Evolutionary conservation across 2,113 vertebrate genomes (phyloP), one percentile per base, ranked within the genome.

Genomic region (Oreotrochilus melanogaster): DNA sequence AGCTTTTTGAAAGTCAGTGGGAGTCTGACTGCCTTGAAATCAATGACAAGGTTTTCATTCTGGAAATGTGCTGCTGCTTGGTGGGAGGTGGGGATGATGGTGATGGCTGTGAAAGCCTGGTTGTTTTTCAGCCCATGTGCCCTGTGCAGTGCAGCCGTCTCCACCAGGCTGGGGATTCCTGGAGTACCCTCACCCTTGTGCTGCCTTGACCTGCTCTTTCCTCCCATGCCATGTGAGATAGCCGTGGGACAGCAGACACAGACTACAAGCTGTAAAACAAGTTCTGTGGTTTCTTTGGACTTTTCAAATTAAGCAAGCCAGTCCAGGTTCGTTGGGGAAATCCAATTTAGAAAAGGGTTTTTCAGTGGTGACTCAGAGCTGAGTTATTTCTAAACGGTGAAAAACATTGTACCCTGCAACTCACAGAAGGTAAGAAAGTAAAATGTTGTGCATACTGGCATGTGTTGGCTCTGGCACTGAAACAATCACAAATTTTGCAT

Each of bases 321-420:
- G 73, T 72, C 74, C 73, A 85, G 86, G 62, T 94, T 96, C 0
- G 0, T 53, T 45, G 78, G 58, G 76, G 53, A 95, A 96, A 92
- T 89, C 91, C 57, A 78, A 5, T 89, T 82, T 65, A 71, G 88
- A 88, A 71, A 35, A 87, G 73, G 43, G 69, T 11, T 88, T 90
- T 89, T 80, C 69, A 72, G 42, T 66, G 37, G 22, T 91, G 81
- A 92, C 51, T 95, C 94, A 88, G 54, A 78, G 56, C 50, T 57
- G 57, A 96, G 72, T 79, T 72, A 95, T 95, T 96, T 96, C 88
- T 91, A 75, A 94, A 82, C 82, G 92, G 57, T 75, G 75, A 89
- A 81, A 90, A 94, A 87, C 43, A 69, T 87, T 57, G 64, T 86
- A 70, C 42, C 54, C 56, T 78, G 79, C 48, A 88, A 74, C 18